Evolutionary conservation across 2,113 vertebrate genomes (phyloP), one percentile per base, ranked within the genome.

Genomic region (Calypte anna): DNA sequence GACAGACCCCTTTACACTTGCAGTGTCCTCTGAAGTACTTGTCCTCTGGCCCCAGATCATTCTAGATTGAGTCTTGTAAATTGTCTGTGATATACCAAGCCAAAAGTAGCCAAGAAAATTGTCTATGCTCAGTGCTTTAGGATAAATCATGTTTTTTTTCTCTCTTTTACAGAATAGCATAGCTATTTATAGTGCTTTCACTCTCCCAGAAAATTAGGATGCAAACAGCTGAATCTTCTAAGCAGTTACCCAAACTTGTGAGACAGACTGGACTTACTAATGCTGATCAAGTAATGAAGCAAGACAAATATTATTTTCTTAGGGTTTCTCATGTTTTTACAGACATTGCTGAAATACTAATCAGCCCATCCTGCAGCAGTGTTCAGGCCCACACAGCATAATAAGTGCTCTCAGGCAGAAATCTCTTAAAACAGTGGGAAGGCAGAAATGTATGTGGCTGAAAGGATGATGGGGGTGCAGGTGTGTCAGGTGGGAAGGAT

Each of bases 121-220:
- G 73, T 73, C 14, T 2, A 0, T 54, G 20, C 38, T 84, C 44
- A 31, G 18, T 63, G 54, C 58, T 91, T 90, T 58, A 40, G 46
- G 36, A 68, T 48, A 79, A 91, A 64, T 85, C 90, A 64, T 73
- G 7, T 8, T 44, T 40, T 40, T 40, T 40, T 58, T 89, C 66
- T 87, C 46, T 25, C 5, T 76, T 87, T 80, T 88, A 73, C 43
- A 87, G 70, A 69, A 82, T 58, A 76, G 4, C 16, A 18, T 30
- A 54, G 24, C 19, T 86, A 76, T 91, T 82, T 82, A 58, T 79
- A 79, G 54, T 9, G 10, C 55, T 85, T 85, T 40, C 30, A 43
- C 23, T 87, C 50, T 94, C 46, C 54, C 82, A 76, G 91, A 93
- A 93, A 94, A 94, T 91, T 90, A 69, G 78, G 4, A 58, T 95